Base-by-base conservation (phyloP, 2,888 invertebrate genomes). In the Pilophorus perplexus region DNA sequence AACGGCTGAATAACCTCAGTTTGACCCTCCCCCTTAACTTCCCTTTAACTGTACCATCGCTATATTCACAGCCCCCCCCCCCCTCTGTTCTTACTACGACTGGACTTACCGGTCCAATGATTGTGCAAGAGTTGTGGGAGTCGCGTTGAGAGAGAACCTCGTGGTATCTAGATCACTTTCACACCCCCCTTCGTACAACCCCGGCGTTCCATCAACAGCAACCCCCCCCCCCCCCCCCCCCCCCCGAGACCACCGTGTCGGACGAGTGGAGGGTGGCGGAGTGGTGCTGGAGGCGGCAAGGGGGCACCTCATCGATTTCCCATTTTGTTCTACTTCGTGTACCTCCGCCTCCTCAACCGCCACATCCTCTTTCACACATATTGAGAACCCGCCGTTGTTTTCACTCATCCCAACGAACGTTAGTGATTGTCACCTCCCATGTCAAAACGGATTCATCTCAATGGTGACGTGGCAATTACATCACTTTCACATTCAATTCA, bases 311-410 rank as follows among this genome's bases (percentile, higher is more conserved):
- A 38, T 57, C 57, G 52, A 52, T 52, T 52, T 52, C 52, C 52
- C 52, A 52, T 52, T 48, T 52, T 52, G 52, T 52, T 52, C 52
- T 52, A 52, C 57, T 37, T 38, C 42, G 48, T 48, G 48, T 48
- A 12, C 48, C 48, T 48, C 12, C 18, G 18, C 20, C 20, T 14
- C 22, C 12, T 16, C 16, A 16, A 14, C 48, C 14, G 18, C 22
- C 48, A 12, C 48, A 20, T 16, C 22, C 6, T 10, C 42, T 10
- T 42, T n/a, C 14, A 48, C 48, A 22, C 48, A 20, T 33, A 33
- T 33, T 8, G 33, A 33, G 33, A 33, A 33, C 33, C 33, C 33
- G 6, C 33, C 6, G 6, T 33, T 33, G 6, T 12, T 33, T 12
- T 33, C 33, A 33, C n/a, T n/a, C n/a, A n/a, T n/a, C n/a, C n/a